Percentiles rank a stretch among this genome's conserved stretches.
These are phyloP conservation scores for Potamilus streckersoni DNA, from an alignment of 1,140 invertebrate genomes.

Conservation along the genomic window DNA sequence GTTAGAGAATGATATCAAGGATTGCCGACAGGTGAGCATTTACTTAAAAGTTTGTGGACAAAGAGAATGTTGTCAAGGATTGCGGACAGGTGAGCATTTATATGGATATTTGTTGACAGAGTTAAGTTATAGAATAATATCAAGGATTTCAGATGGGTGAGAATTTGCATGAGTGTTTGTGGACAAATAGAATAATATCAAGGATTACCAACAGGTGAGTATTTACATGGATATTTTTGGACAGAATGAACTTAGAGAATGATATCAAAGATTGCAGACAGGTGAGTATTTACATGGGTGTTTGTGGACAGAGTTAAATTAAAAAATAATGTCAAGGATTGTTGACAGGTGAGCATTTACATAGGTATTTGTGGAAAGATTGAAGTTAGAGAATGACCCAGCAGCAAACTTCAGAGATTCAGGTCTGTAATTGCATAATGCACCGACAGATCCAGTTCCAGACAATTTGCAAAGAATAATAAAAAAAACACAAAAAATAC, in stretches of 20 bases:
- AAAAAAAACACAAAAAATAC: too few relatives aligned
- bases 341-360: conserved; percentile 52
- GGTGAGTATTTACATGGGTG: conserved; percentile 29
- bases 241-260: conserved; percentile 55
- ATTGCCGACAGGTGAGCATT: conserved; percentile 56
- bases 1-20: conserved; percentile 57
- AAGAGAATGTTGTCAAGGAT: conserved; percentile 60
- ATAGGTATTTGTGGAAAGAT: conserved; percentile 39
- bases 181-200: background rate
- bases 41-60: conserved; percentile 27
- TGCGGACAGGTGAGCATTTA: conserved; percentile 51
- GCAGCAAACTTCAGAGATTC: too few relatives aligned
- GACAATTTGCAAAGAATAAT: too few relatives aligned
- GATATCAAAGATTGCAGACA: conserved; percentile 60
- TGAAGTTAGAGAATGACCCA: conserved; percentile 50
- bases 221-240: conserved; percentile 33
- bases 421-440: too few relatives aligned
- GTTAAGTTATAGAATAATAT: conserved; percentile 59
- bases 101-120: conserved; percentile 32
- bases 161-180: too few relatives aligned
- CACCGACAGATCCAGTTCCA: too few relatives aligned
- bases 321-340: conserved; percentile 55
- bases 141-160: conserved; percentile 61
- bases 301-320: conserved; percentile 45
- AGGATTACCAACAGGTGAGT: conserved; percentile 59